A percentile compares a stretch with the other conserved stretches of the same genome.
These are phyloP conservation scores for Diadophis punctatus DNA, from an alignment of 2,113 vertebrate genomes.

Conservation along the genomic window DNA sequence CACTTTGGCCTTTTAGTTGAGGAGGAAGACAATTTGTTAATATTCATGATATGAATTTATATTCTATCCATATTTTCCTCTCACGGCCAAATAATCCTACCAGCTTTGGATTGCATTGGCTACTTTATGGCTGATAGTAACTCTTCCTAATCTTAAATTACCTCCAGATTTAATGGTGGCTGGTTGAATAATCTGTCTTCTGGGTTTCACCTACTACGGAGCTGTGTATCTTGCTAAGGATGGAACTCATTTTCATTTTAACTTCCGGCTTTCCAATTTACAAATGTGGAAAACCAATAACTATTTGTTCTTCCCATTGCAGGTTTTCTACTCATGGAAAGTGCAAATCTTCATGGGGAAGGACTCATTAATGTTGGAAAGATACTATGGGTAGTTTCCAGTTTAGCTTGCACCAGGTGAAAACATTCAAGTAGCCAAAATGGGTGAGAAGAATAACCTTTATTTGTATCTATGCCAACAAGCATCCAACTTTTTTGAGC, in stretches of 20 bases:
- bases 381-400: background rate
- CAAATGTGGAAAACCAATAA: background rate
- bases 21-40: background rate
- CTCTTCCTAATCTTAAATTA: background rate
- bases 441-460: background rate
- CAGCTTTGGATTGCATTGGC: background rate
- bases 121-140: background rate
- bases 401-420: background rate
- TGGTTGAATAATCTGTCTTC: background rate
- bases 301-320: background rate
- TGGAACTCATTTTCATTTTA: background rate
- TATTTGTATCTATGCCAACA: background rate
- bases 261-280: background rate
- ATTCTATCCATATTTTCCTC: background rate
- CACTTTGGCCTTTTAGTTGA: background rate
- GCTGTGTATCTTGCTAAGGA: background rate
- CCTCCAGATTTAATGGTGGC: background rate
- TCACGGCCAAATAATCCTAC: background rate
- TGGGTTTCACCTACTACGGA: background rate
- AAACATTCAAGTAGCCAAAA: background rate
- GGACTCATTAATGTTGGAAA: background rate
- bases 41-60: background rate
- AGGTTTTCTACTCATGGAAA: background rate
- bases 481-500: background rate
- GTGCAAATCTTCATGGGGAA: background rate